Evolutionary conservation across 2,888 invertebrate genomes (phyloP), one percentile per base, ranked within the genome.

Genomic region (Bhutanitis thaidina): DNA sequence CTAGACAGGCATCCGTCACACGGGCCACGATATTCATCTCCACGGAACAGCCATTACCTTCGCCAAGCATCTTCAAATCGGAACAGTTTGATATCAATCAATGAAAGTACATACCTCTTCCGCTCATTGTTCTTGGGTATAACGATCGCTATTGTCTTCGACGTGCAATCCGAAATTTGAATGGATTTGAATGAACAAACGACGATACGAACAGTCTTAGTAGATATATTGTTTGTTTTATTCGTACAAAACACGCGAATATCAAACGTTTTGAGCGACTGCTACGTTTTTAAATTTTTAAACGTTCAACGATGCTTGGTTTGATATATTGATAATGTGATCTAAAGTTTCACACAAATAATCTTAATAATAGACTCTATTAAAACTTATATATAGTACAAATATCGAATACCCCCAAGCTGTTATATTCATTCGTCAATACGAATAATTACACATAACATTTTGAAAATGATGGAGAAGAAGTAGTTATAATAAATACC

Each of bases 51-150:
- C 61, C 60, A 75, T 77, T 78, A 77, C 68, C 59, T 65, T 61
- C 63, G 57, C 72, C 69, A 69, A 74, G 77, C 77, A 63, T 62
- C 58, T 58, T 48, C 45, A 65, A 65, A 73, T 69, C 74, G 68
- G 69, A 71, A 69, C 67, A 74, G 45, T 12, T 15, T 43, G 67
- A 74, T 77, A 77, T 75, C 74, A 54, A 79, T 83, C 77, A 76
- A 76, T 74, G 69, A 74, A 74, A 76, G 72, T 72, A 69, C 69
- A 64, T 57, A 59, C 61, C 69, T 72, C 74, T 81, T 84, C 82
- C 83, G 80, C 67, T 71, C 77, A 80, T 85, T 84, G 85, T 83
- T 71, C 63, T 59, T 56, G 59, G 61, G 54, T 62, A 64, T 63
- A 56, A 64, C 55, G 61, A 66, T 61, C 57, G 59, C 69, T 54